phyloP scores from a whole-genome alignment of 2,797 vertebrate species.

The Loris lydekkerianus region DNA sequence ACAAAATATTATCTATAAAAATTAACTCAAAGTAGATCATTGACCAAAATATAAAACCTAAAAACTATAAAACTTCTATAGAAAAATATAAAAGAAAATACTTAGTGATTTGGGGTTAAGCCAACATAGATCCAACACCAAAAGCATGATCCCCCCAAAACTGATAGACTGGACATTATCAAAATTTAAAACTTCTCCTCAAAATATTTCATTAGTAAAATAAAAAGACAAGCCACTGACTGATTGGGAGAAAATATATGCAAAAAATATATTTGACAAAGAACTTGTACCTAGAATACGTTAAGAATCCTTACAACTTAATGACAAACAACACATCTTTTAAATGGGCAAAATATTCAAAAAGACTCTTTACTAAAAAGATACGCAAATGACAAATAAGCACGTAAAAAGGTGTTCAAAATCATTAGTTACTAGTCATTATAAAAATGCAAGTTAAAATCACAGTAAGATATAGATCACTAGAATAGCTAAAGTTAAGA shows the following conservation, averaged over 20 bases:
- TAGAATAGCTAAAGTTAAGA: background rate
- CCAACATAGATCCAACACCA: background rate
- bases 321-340: background rate
- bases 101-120: background rate
- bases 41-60: background rate
- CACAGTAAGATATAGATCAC: background rate
- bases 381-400: background rate
- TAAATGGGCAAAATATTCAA: background rate
- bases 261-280: conserved; percentile 15
- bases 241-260: background rate
- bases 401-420: background rate
- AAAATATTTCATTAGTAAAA: background rate
- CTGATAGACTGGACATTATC: background rate
- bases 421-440: background rate
- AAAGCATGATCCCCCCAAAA: background rate
- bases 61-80: background rate
- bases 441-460: conserved; percentile 43
- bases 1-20: background rate
- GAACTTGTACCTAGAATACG: background rate
- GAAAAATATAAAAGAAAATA: background rate
- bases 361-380: background rate
- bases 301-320: background rate
- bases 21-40: background rate
- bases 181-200: conserved; percentile 34
- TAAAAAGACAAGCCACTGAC: background rate